A percentile compares a stretch with the other conserved stretches of the same genome.
phyloP scores from a whole-genome alignment of 1,140 invertebrate species.

The Coelopa frigida region DNA sequence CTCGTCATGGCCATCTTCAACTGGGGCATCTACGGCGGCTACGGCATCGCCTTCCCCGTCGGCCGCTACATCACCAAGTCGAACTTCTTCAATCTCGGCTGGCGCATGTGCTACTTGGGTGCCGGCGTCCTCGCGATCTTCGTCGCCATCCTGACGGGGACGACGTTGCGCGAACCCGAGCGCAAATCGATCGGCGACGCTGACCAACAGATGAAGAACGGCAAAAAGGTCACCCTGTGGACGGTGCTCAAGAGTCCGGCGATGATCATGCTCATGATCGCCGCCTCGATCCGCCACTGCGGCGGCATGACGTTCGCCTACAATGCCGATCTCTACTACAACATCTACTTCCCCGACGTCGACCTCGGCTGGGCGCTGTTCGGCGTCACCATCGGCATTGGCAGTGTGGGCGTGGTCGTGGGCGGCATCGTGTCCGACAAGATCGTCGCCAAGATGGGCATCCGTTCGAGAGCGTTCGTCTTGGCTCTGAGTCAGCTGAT shows the following conservation, averaged over 20 bases:
- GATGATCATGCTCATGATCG: constrained; percentile 72
- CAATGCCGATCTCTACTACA: constrained; percentile 82
- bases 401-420: constrained; percentile 77
- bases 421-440: constrained; percentile 85
- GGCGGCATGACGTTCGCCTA: constrained; percentile 85
- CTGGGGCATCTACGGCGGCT: constrained; percentile 93
- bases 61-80: constrained; percentile 77
- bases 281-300: constrained; percentile 84
- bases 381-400: constrained; percentile 77
- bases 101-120: constrained; percentile 80
- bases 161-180: constrained; percentile 71
- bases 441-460: constrained; percentile 79
- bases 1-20: constrained; percentile 90
- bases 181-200: constrained; percentile 66
- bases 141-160: constrained; percentile 62
- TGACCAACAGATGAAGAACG: constrained; percentile 35
- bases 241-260: constrained; percentile 68
- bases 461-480: constrained; percentile 74
- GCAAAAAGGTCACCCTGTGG: constrained; percentile 58
- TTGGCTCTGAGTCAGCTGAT: constrained; percentile 77
- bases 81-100: constrained; percentile 73
- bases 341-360: constrained; percentile 77
- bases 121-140: constrained; percentile 74
- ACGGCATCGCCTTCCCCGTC: constrained; percentile 85
- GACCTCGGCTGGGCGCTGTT: constrained; percentile 84